These are phyloP conservation scores for Lasioglossum villosulum DNA, from an alignment of 2,888 invertebrate genomes.

Conservation along the genomic window DNA sequence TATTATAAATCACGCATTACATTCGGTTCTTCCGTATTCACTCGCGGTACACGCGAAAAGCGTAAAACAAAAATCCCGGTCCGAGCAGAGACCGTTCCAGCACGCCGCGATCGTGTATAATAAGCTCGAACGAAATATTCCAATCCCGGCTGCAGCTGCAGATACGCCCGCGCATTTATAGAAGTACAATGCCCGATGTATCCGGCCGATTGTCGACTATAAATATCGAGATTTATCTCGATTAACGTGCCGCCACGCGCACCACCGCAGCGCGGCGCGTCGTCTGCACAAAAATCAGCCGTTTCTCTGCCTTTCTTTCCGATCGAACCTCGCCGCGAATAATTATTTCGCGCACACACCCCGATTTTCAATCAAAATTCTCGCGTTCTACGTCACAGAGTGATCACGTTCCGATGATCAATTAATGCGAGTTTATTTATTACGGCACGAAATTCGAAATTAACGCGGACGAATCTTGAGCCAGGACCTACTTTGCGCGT, in stretches of 20 bases:
- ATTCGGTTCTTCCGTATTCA: conserved; percentile 49
- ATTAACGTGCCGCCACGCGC: conserved; percentile 70
- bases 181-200: conserved; percentile 72
- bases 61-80: conserved; percentile 61
- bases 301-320: conserved; percentile 27
- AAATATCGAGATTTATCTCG: conserved; percentile 77
- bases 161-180: conserved; percentile 73
- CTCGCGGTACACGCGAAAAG: conserved; percentile 39
- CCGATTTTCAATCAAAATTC: conserved; percentile 8
- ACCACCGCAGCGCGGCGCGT: not conserved
- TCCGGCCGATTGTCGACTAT: conserved; percentile 75
- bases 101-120: conserved; percentile 66
- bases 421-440: conserved; percentile 2
- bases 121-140: conserved; percentile 66
- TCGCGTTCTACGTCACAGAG: not conserved
- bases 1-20: conserved; percentile 29
- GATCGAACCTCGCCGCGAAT: conserved; percentile 11
- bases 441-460: not conserved
- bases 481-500: too few relatives aligned
- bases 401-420: not conserved
- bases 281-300: conserved; percentile 49
- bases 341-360: conserved; percentile 33
- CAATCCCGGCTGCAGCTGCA: conserved; percentile 66
- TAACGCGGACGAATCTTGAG: too few relatives aligned
- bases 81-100: conserved; percentile 17